Conservation (phyloP, 2,113 vertebrate species). For the Ploceus nigricollis region DNA sequence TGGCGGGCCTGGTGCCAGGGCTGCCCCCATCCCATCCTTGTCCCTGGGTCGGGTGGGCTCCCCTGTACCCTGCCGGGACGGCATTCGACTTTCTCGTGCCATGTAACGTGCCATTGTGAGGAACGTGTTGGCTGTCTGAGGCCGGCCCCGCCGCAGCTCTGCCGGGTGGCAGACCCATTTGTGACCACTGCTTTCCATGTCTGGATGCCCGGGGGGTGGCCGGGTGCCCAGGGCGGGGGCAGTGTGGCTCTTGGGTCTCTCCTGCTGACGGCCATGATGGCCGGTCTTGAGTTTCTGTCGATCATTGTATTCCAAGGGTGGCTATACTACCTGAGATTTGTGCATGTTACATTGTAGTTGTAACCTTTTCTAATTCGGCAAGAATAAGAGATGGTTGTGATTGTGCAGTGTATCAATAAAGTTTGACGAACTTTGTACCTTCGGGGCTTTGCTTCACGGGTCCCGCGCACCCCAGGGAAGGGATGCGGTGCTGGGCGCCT, state of each 20-base stretch:
- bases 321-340: conserved; percentile 83
- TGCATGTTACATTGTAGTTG: conserved; percentile 89
- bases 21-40: not conserved
- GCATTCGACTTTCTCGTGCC: conserved; percentile 66
- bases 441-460: conserved; percentile 67
- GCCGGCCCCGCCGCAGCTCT: not conserved
- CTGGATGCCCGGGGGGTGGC: not conserved
- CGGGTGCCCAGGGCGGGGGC: fast-evolving
- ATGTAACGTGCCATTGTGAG: conserved; percentile 78
- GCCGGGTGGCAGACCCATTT: not conserved
- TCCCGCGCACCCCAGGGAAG: not conserved
- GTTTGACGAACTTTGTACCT: conserved; percentile 84
- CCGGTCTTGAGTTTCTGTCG: conserved; percentile 70
- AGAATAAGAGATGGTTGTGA: conserved; percentile 86
- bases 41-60: not conserved
- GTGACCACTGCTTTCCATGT: not conserved
- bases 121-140: conserved; percentile 71
- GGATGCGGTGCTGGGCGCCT: not conserved
- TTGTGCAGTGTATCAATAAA: conserved; percentile 89
- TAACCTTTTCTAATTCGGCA: conserved; percentile 87
- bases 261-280: not conserved
- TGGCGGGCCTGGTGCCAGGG: not conserved
- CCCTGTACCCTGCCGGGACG: not conserved
- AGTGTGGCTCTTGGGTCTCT: not conserved
- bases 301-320: conserved; percentile 80